These are phyloP conservation scores for Oscheius sp. DNA, from an alignment of 1,140 invertebrate genomes.

Conservation along the genomic window DNA sequence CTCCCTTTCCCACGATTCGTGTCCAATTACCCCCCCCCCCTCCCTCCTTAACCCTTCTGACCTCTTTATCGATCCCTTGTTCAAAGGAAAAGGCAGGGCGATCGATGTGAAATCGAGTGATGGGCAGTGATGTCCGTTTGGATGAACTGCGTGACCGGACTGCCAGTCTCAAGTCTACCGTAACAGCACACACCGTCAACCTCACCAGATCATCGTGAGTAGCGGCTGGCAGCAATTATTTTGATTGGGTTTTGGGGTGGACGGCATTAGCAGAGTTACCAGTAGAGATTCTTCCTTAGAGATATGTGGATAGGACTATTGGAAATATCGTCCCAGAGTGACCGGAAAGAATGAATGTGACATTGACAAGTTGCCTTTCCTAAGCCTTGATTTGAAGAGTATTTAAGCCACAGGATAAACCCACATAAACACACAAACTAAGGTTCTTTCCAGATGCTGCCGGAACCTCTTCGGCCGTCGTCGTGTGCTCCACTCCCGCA, in stretches of 20 bases:
- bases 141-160: not conserved
- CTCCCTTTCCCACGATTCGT: not conserved
- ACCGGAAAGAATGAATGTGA: too few species aligned
- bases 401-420: not conserved
- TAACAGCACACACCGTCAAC: not conserved
- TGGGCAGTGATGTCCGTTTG: constrained; percentile 4
- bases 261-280: not conserved
- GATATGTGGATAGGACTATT: not conserved
- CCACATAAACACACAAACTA: not conserved
- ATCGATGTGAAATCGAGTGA: not conserved
- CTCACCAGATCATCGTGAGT: not conserved
- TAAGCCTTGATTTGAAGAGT: not conserved
- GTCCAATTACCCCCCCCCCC: too few species aligned
- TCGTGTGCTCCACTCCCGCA: constrained; percentile 62
- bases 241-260: not conserved
- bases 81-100: not conserved
- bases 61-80: not conserved
- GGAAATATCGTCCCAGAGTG: too few species aligned
- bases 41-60: not conserved
- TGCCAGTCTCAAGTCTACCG: constrained; percentile 8
- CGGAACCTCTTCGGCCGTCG: constrained; percentile 25
- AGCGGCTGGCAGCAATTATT: not conserved
- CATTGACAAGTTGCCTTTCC: too few species aligned
- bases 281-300: not conserved
- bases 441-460: constrained; percentile 28